A percentile compares a stretch with the other conserved stretches of the same genome.
Conservation (phyloP, 64 coral and sea anemone species). For the Acropora yongei region DNA sequence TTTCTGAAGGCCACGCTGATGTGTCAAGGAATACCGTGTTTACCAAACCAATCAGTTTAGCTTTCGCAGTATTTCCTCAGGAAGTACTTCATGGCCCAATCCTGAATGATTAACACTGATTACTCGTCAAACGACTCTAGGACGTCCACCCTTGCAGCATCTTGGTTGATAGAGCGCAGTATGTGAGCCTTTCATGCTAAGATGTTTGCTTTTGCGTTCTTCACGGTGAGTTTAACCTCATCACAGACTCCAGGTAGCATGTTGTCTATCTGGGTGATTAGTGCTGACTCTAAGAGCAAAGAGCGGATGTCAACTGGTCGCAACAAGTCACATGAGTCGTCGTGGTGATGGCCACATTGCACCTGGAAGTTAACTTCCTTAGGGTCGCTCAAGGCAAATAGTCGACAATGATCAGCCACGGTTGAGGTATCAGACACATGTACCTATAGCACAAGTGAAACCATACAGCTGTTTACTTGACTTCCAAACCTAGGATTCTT, state of each 20-base stretch:
- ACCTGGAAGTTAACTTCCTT: not conserved
- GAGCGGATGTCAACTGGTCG: not conserved
- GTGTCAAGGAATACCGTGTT: too few relatives aligned
- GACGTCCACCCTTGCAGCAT: slow-evolving; percentile 12
- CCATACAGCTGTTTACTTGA: not conserved
- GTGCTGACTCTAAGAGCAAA: not conserved
- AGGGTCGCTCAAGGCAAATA: not conserved
- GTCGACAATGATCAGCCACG: not conserved
- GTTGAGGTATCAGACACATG: not conserved
- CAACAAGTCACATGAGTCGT: not conserved
- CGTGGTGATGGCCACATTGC: not conserved
- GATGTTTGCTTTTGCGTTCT: too few relatives aligned
- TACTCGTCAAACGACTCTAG: not conserved
- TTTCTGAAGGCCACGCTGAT: too few relatives aligned
- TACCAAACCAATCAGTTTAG: too few relatives aligned
- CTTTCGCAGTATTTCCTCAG: too few relatives aligned
- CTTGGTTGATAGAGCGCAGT: slow-evolving; percentile 6
- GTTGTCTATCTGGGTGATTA: not conserved
- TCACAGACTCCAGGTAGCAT: too few relatives aligned
- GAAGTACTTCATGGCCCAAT: too few relatives aligned
- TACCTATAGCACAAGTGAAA: not conserved
- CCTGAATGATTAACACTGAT: not conserved
- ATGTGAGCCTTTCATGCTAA: slow-evolving; percentile 14
- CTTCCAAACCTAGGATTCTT: not conserved
- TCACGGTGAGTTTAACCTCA: too few relatives aligned